These are phyloP conservation scores for Ophraella communa DNA, from an alignment of 2,888 invertebrate genomes.

Conservation along the genomic window DNA sequence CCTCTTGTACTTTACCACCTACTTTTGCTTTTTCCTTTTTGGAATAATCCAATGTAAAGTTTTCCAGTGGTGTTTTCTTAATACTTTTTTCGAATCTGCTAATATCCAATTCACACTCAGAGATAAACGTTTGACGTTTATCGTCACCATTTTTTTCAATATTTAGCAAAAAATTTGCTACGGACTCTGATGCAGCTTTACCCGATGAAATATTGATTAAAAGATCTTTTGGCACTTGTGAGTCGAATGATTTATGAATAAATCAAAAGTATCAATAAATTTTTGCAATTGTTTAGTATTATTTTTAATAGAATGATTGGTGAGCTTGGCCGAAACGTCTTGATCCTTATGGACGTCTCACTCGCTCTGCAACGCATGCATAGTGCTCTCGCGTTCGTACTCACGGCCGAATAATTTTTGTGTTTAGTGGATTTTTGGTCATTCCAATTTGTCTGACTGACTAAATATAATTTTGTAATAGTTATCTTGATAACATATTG, in stretches of 20 bases:
- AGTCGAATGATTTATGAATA: constrained; percentile 38
- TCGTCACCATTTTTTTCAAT: constrained; percentile 40
- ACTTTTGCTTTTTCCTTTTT: constrained; percentile 37
- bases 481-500: too few species aligned
- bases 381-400: too few species aligned
- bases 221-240: constrained; percentile 34
- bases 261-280: constrained; percentile 32
- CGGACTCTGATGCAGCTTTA: constrained; percentile 37
- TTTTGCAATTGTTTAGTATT: constrained; percentile 30
- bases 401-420: too few species aligned
- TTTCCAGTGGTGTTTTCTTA: constrained; percentile 39
- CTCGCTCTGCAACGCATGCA: too few species aligned
- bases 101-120: constrained; percentile 39
- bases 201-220: constrained; percentile 40
- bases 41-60: constrained; percentile 36
- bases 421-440: too few species aligned
- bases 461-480: too few species aligned
- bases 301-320: constrained; percentile 36
- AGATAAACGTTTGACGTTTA: constrained; percentile 41
- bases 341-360: constrained; percentile 40
- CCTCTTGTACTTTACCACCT: constrained; percentile 40
- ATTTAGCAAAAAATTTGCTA: constrained; percentile 35
- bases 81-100: constrained; percentile 43
- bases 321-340: constrained; percentile 44
- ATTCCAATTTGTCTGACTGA: too few species aligned